A percentile compares a stretch with the other conserved stretches of the same genome.
phyloP scores from a whole-genome alignment of 2,888 invertebrate species.

The Dryocosmus kuriphilus region DNA sequence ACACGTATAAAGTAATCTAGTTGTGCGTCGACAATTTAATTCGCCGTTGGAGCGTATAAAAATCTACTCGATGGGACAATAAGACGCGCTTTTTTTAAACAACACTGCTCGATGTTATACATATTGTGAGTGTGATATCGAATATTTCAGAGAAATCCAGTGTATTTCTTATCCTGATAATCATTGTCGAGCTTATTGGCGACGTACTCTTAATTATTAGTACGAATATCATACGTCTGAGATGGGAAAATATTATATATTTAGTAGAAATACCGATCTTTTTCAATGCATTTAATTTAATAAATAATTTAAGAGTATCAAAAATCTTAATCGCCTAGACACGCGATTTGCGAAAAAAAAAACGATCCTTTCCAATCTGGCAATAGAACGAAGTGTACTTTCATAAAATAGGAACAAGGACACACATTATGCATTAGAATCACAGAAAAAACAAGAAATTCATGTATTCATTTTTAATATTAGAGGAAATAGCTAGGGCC shows the following conservation, averaged over 20 bases:
- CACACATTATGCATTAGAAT: background rate
- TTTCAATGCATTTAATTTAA: constrained; percentile 14
- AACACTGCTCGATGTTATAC: constrained; percentile 43
- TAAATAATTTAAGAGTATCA: constrained; percentile 4
- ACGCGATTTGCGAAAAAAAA: constrained; percentile 1
- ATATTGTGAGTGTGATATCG: constrained; percentile 41
- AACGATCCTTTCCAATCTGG: constrained; percentile 2
- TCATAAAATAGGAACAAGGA: constrained; percentile 5
- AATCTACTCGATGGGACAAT: constrained; percentile 72
- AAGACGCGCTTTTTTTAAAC: constrained; percentile 42
- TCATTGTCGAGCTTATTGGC: constrained; percentile 45
- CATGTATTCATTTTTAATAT: background rate
- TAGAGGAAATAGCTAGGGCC: no score
- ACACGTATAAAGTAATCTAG: constrained; percentile 71
- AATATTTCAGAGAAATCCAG: constrained; percentile 28
- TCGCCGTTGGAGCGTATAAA: constrained; percentile 68
- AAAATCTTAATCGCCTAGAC: constrained; percentile 19
- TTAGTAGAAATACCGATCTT: constrained; percentile 39
- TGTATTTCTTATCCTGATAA: background rate
- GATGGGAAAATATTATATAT: constrained; percentile 39
- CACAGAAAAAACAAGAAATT: background rate
- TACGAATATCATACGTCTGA: constrained; percentile 27
- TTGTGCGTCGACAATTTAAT: constrained; percentile 75
- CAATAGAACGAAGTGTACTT: background rate
- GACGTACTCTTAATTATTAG: constrained; percentile 44